Evolutionary conservation across 2,797 vertebrate species (phyloP).

Genomic region (Lates japonicus): DNA sequence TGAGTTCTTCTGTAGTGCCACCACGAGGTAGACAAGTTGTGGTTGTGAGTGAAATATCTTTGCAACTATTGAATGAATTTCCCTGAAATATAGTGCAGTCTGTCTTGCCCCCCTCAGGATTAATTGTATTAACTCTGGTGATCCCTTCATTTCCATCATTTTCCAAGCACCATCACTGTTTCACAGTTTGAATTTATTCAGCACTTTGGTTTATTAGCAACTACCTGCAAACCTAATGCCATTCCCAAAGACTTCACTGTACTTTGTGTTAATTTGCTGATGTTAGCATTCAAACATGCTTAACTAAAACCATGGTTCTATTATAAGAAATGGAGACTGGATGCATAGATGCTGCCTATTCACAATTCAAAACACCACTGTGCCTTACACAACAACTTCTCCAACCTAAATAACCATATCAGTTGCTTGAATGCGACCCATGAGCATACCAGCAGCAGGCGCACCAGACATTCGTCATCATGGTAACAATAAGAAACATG

Average conservation of each 20-base stretch:
- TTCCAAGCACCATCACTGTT: not conserved
- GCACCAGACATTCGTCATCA: too few relatives aligned
- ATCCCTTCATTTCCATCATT: not conserved
- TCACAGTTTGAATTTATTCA: not conserved
- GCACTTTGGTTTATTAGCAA: not conserved
- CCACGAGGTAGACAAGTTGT: not conserved
- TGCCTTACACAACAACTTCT: too few relatives aligned
- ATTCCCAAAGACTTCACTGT: not conserved
- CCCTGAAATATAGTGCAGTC: too few relatives aligned
- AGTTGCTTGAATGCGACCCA: not conserved
- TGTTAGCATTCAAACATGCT: not conserved
- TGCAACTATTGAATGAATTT: not conserved
- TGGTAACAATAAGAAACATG: too few relatives aligned
- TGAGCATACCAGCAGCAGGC: too few relatives aligned
- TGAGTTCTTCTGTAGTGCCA: not conserved
- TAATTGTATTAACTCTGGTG: not conserved
- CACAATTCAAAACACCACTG: not conserved
- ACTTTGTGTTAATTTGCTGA: not conserved
- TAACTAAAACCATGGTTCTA: not conserved
- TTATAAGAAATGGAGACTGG: not conserved
- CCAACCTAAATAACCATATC: too few relatives aligned
- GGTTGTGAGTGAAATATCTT: not conserved
- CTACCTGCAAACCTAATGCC: not conserved
- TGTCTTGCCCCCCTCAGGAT: too few relatives aligned
- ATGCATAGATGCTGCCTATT: not conserved